Percentiles rank a stretch among this genome's conserved stretches.
Conservation (phyloP, 2,888 invertebrate genomes). For the Sialis lutaria region DNA sequence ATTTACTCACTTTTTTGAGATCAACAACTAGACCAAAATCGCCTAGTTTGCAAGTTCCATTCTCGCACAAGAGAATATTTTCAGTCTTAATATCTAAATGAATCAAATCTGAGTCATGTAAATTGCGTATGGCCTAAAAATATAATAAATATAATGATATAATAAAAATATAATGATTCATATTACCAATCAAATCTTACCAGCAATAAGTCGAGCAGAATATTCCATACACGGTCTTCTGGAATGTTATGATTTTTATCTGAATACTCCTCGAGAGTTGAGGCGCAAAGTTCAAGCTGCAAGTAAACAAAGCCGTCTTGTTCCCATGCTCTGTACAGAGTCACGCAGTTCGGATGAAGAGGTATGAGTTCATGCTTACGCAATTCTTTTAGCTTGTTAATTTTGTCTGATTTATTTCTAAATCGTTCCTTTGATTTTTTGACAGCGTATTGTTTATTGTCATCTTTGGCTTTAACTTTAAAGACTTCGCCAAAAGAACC, state of each 20-base stretch:
- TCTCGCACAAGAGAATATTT: constrained; percentile 50
- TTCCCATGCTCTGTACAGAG: constrained; percentile 54
- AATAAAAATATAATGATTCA: not conserved
- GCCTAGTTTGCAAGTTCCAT: constrained; percentile 49
- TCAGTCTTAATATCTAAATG: constrained; percentile 66
- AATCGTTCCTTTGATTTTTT: constrained; percentile 46
- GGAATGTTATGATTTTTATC: constrained; percentile 34
- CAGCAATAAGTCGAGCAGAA: constrained; percentile 40
- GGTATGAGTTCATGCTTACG: constrained; percentile 49
- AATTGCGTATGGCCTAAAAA: constrained; percentile 39
- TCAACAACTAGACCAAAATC: constrained; percentile 61
- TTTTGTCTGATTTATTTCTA: constrained; percentile 37
- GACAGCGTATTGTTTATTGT: constrained; percentile 48
- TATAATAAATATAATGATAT: constrained; percentile 6
- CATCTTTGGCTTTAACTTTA: constrained; percentile 43
- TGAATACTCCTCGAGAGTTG: constrained; percentile 39
- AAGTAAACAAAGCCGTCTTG: constrained; percentile 48
- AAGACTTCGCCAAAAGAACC: constrained; percentile 64
- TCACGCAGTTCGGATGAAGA: constrained; percentile 45
- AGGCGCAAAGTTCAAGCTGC: constrained; percentile 51
- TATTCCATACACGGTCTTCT: constrained; percentile 45
- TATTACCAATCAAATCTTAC: constrained; percentile 11
- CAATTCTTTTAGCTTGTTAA: constrained; percentile 42
- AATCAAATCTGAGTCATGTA: constrained; percentile 47
- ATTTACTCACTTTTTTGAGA: constrained; percentile 27